These are phyloP conservation scores for Torymus tubicola DNA, from an alignment of 2,888 invertebrate genomes.

Conservation along the genomic window DNA sequence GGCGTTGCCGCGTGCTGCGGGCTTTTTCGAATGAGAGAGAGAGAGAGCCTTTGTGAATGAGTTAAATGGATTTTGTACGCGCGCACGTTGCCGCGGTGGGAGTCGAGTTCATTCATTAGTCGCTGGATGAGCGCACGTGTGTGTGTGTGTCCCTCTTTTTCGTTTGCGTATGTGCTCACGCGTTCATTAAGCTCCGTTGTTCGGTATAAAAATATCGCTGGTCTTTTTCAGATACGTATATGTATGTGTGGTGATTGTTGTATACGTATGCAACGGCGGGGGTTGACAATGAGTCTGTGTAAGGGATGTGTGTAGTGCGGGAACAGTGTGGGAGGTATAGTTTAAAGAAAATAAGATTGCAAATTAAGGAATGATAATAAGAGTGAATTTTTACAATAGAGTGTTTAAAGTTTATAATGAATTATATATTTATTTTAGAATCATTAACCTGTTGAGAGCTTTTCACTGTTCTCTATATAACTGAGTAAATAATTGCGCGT, in stretches of 20 bases:
- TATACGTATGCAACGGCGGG: no score
- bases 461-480: no score
- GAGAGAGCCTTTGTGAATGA: conserved; percentile 56
- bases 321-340: no score
- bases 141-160: conserved; percentile 28
- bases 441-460: no score
- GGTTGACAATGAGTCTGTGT: conserved; percentile 23
- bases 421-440: no score
- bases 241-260: background rate
- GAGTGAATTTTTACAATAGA: background rate
- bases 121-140: conserved; percentile 28
- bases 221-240: conserved; percentile 17
- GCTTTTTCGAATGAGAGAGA: conserved; percentile 19
- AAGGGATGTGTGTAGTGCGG: no score
- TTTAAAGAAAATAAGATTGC: background rate
- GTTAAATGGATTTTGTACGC: conserved; percentile 56
- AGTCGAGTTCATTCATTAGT: conserved; percentile 58
- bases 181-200: conserved; percentile 50
- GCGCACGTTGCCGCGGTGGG: background rate
- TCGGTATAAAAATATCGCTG: conserved; percentile 42
- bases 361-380: background rate
- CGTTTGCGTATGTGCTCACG: conserved; percentile 4
- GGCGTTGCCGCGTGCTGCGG: no score
- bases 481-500: no score
- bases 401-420: no score